Percentiles rank a stretch among this genome's conserved stretches.
These are phyloP conservation scores for Coilia nasus DNA, from an alignment of 2,797 vertebrate genomes.

Conservation along the genomic window DNA sequence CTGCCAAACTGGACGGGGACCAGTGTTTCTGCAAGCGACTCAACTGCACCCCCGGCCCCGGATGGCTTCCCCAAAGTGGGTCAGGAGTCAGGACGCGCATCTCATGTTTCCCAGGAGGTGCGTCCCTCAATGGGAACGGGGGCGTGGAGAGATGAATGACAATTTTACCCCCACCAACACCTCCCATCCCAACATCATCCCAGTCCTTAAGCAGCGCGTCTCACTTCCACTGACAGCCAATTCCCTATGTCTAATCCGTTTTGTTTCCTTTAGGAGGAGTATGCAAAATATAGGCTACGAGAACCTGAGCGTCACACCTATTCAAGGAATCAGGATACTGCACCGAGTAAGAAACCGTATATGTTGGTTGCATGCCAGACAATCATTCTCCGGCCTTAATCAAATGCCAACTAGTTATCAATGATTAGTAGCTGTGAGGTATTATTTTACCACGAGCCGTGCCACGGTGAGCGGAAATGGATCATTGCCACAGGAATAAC, in stretches of 20 bases:
- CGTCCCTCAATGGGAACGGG: slow-evolving; percentile 2
- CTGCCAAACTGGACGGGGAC: not conserved
- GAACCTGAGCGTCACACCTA: not conserved
- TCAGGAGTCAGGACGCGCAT: slow-evolving; percentile 41
- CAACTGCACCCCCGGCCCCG: slow-evolving; percentile 64
- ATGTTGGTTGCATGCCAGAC: slow-evolving; percentile 27
- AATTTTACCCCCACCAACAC: slow-evolving; percentile 2
- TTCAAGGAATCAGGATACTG: slow-evolving; percentile 57
- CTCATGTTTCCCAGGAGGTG: slow-evolving; percentile 57
- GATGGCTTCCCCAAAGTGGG: slow-evolving; percentile 62
- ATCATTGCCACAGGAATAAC: slow-evolving; percentile 37
- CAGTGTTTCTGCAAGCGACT: slow-evolving; percentile 35
- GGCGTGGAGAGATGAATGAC: not conserved
- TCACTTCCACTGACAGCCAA: not conserved
- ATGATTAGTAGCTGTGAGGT: slow-evolving; percentile 52
- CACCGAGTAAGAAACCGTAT: slow-evolving; percentile 33
- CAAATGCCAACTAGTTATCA: slow-evolving; percentile 60
- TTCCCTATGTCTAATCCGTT: not conserved
- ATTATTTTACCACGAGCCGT: slow-evolving; percentile 45
- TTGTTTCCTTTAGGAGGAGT: slow-evolving; percentile 3
- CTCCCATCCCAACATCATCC: not conserved
- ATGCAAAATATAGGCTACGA: slow-evolving; percentile 33
- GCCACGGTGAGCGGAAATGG: slow-evolving; percentile 46
- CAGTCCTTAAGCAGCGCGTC: slow-evolving; percentile 29
- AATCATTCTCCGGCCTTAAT: slow-evolving; percentile 58